Base-by-base conservation (phyloP, 2,113 vertebrate genomes). In the Tachysurus fulvidraco region DNA sequence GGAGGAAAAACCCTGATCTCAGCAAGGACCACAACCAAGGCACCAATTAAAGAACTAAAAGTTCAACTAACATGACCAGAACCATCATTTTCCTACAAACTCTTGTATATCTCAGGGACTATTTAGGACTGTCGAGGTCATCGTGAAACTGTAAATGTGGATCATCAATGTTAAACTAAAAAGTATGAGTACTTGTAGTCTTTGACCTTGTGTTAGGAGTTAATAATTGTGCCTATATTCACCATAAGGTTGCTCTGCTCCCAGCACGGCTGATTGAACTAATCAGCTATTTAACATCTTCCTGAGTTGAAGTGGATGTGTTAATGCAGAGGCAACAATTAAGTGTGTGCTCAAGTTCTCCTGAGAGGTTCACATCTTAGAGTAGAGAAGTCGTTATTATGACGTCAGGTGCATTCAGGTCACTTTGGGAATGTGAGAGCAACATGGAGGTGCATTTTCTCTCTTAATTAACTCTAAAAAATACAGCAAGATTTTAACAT, bases 11-110 rank as follows among this genome's bases (percentile, higher is more conserved):
- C 57, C 92, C 91, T 93, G 94, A 95, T 94, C 93, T 95, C 94
- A 95, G 94, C 94, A 94, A 93, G 91, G 94, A 94, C 93, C 89
- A 91, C 91, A 92, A 94, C 92, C 93, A 93, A 94, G 92, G 90
- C 93, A 91, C 91, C 93, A 95, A 95, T 95, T 94, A 94, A 91
- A 88, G 91, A 87, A 92, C 91, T 90, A 93, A 90, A 90, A 92
- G 91, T 92, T 90, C 93, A 94, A 93, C 91, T 92, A 88, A 91
- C 85, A 90, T 81, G 82, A 94, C 86, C 85, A 92, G 91, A 90
- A 92, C 87, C 86, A 92, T 87, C 90, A 69, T 83, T 54, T 85
- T 91, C 89, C 93, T 88, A 88, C 92, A 91, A 89, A 92, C 62
- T 64, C 81, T 84, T 59, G 89, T 62, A 84, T 89, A 77, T 92